Percentiles rank a stretch among this genome's conserved stretches.
Conservation (phyloP, 1,140 invertebrate species). For the Pygmarrhopalites habei region DNA sequence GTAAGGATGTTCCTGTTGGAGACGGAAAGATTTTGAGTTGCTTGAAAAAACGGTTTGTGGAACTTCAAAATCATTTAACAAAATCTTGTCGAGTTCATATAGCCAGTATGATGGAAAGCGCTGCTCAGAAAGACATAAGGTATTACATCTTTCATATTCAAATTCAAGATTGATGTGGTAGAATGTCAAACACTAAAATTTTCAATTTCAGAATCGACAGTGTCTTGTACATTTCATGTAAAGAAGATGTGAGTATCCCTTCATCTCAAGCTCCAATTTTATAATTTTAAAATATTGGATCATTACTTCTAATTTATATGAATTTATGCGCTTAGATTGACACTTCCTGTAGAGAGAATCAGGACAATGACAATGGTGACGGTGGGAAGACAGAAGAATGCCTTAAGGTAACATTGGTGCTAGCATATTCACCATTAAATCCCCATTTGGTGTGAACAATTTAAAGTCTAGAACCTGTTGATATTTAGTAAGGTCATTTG, state of each 20-base stretch:
- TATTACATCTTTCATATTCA: too few species aligned
- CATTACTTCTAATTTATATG: not conserved
- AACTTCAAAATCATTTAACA: conserved; percentile 42
- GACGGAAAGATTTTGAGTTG: conserved; percentile 33
- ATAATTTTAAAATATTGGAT: too few species aligned
- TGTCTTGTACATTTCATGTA: conserved; percentile 34
- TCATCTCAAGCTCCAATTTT: too few species aligned
- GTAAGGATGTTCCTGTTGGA: conserved; percentile 47
- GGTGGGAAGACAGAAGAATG: conserved; percentile 69
- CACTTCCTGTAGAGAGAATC: conserved; percentile 54
- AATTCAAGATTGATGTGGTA: too few species aligned
- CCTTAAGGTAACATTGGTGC: too few species aligned
- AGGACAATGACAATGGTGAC: conserved; percentile 46
- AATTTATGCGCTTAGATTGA: conserved; percentile 61
- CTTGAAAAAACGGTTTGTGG: conserved; percentile 36
- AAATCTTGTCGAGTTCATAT: conserved; percentile 50
- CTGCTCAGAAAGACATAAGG: conserved; percentile 51
- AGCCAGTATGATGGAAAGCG: conserved; percentile 52
- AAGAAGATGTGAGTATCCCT: conserved; percentile 26
- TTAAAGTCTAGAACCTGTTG: too few species aligned
- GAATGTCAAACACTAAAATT: too few species aligned
- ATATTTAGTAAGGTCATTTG: too few species aligned
- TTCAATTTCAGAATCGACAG: conserved; percentile 49
- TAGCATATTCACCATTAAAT: too few species aligned
- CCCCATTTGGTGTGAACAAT: too few species aligned